Evolutionary conservation across 2,888 invertebrate genomes (phyloP), one percentile per base, ranked within the genome.

Genomic region (Argyra leucocephala): DNA sequence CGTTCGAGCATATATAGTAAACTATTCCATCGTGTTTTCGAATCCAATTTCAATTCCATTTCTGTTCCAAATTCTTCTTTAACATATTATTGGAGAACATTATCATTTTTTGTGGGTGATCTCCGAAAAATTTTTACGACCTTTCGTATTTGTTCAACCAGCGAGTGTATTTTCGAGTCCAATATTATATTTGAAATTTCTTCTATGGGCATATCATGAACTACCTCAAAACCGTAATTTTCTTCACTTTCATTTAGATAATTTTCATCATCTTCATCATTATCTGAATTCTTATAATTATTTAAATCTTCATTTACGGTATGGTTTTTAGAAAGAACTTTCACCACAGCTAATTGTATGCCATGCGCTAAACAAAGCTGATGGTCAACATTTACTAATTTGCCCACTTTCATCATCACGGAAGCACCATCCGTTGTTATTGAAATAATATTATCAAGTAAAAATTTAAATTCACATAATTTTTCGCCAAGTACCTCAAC

Each of bases 21-120:
- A 64, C 67, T 68, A 26, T 62, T 63, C 66, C 68, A 69, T 31
- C 68, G 63, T 36, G 68, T 69, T 66, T 65, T 65, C 59, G 64
- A 67, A 61, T 69, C 67, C 22, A 69, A 63, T 48, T 48, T 36
- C 62, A 68, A 37, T 57, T 66, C n/a, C 22, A 67, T 21, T 63
- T 64, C 65, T 64, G 64, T 66, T 36, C 63, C 63, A 23, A 65
- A 63, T 66, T 67, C 61, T 60, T 60, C 37, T 37, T 57, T 63
- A 7, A 61, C 62, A 57, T 67, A 67, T 18, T 63, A 65, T 65
- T 69, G 66, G 4, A n/a, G 67, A 62, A 48, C 12, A 7, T n/a
- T 61, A 61, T 67, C 67, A 67, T 68, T 64, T 64, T 59, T 64
- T 12, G 58, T 21, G 22, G 59, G 58, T 15, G 63, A 63, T 23